Evolutionary conservation across 2,797 vertebrate genomes (phyloP), one percentile per base, ranked within the genome.

Genomic region (Pogonophryne albipinna): DNA sequence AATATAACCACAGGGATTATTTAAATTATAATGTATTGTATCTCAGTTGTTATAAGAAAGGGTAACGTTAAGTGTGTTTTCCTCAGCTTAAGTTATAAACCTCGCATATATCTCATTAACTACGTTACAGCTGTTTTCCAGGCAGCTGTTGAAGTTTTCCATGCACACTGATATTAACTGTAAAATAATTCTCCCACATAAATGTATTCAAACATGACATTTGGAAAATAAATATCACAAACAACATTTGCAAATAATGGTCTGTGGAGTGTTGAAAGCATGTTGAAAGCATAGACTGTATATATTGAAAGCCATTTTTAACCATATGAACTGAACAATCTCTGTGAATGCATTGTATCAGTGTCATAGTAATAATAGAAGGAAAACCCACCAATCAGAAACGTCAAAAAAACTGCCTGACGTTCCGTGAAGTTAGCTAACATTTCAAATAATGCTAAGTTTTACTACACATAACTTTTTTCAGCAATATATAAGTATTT

Each of bases 311-410:
- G 11, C 9, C 8, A 6, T 57, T 46, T 64, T 10, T n/a, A 64
- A 20, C 4, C 2, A 46, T 6, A 19, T 1, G 2, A 65, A 4
- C 3, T 9, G 10, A 46, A 34, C 20, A 41, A 27, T 27, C 3
- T 7, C 9, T n/a, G 13, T 27, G 15, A 20, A 3, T 12, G 9
- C 4, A 27, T 11, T 0, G 8, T 56, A 9, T 11, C 23, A 41
- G 1, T 71, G 2, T n/a, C 0, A n/a, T 3, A 49, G 10, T 3
- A 13, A 4, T 20, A 34, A 15, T 7, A 7, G 14, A 50, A 50
- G 5, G 20, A 44, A 45, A 20, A 12, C 27, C 46, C 51, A 45
- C 71, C 66, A 78, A 78, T 83, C 57, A 78, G 31, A 74, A 61
- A 9, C 10, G 13, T 42, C 0, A 4, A 16, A 34, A 1, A 38